These are phyloP conservation scores for Trachops cirrhosus DNA, from an alignment of 2,797 vertebrate genomes.

Conservation along the genomic window DNA sequence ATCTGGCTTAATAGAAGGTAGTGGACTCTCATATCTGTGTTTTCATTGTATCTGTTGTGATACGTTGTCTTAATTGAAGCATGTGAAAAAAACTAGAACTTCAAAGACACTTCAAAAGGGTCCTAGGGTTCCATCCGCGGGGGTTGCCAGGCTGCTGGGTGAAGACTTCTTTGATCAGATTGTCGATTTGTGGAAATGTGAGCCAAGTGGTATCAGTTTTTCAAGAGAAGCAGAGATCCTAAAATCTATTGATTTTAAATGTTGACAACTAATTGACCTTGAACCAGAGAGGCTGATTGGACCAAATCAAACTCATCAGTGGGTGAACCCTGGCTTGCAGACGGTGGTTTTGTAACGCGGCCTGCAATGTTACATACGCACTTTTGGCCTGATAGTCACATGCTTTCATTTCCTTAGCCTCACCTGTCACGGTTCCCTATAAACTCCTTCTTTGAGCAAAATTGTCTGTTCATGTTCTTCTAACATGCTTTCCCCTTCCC, in stretches of 20 bases:
- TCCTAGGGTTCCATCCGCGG: not conserved
- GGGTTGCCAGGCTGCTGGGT: not conserved
- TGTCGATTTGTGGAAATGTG: not conserved
- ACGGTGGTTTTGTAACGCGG: not conserved
- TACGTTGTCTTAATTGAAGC: not conserved
- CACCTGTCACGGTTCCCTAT: not conserved
- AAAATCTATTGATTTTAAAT: not conserved
- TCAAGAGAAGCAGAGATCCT: slow-evolving; percentile 25
- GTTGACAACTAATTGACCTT: not conserved
- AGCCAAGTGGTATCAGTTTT: not conserved
- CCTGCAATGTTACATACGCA: not conserved
- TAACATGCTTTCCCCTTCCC: not conserved
- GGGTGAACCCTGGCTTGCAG: not conserved
- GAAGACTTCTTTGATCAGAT: not conserved
- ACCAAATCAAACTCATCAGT: not conserved
- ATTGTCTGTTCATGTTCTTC: not conserved
- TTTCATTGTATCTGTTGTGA: slow-evolving; percentile 8
- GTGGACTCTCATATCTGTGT: not conserved
- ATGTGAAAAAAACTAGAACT: slow-evolving; percentile 5
- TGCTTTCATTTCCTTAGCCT: not conserved
- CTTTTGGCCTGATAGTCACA: not conserved
- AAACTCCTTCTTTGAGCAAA: not conserved
- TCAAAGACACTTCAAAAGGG: not conserved
- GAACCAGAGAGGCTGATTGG: not conserved
- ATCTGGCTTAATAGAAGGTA: not conserved